Conservation (phyloP, 2,113 vertebrate genomes). For the Merops nubicus region DNA sequence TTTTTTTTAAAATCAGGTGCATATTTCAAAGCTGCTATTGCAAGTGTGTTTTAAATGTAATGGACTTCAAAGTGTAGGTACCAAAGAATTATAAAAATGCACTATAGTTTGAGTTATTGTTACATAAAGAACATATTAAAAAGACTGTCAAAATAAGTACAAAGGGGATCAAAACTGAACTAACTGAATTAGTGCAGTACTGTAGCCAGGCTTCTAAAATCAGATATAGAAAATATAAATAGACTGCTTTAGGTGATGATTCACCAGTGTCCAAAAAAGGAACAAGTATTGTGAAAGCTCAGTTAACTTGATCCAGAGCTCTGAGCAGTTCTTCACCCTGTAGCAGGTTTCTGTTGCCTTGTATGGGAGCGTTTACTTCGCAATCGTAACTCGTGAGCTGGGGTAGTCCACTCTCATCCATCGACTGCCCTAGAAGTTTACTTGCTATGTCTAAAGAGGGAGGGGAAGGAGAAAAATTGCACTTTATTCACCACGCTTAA, state of each 20-base stretch:
- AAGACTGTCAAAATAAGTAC: slow-evolving; percentile 76
- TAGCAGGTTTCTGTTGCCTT: slow-evolving; percentile 90
- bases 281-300: slow-evolving; percentile 81
- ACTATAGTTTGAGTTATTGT: slow-evolving; percentile 64
- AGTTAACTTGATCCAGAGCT: slow-evolving; percentile 95
- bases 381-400: slow-evolving; percentile 94
- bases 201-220: slow-evolving; percentile 88
- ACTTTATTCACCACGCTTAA: slow-evolving; percentile 33
- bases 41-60: slow-evolving; percentile 75
- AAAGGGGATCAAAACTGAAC: slow-evolving; percentile 78
- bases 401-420: slow-evolving; percentile 85
- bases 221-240: slow-evolving; percentile 91
- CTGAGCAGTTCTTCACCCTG: slow-evolving; percentile 94
- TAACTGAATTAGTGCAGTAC: slow-evolving; percentile 83
- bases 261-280: slow-evolving; percentile 88
- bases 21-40: slow-evolving; percentile 77
- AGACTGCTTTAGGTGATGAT: slow-evolving; percentile 85
- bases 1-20: slow-evolving; percentile 71
- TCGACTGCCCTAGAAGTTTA: slow-evolving; percentile 88
- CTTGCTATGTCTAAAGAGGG: slow-evolving; percentile 87
- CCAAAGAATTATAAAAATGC: slow-evolving; percentile 75
- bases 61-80: slow-evolving; percentile 72
- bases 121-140: slow-evolving; percentile 73
- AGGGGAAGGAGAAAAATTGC: slow-evolving; percentile 40
- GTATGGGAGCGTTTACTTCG: slow-evolving; percentile 93